Conservation (phyloP, 2,113 vertebrate genomes). For the Prinia subflava region DNA sequence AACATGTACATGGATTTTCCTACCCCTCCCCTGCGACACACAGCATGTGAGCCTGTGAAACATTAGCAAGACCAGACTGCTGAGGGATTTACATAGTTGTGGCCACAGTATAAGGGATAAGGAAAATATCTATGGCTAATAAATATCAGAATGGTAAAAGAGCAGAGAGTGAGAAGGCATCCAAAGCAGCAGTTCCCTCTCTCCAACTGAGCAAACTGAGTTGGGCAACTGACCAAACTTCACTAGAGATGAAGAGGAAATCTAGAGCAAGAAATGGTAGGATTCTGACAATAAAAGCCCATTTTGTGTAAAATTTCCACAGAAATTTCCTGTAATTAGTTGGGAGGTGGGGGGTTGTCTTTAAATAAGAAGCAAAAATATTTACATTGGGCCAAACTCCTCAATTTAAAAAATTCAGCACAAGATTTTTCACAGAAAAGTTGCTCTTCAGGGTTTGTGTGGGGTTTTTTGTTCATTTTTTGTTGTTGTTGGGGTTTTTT, state of each 20-base stretch:
- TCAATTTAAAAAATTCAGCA: not conserved
- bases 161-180: not conserved
- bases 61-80: not conserved
- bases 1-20: accelerated
- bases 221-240: not conserved
- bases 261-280: not conserved
- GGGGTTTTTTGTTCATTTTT: too few species aligned
- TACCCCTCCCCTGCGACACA: not conserved
- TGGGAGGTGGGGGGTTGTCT: accelerated
- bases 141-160: not conserved
- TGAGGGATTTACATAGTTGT: not conserved
- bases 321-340: not conserved
- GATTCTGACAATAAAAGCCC: not conserved
- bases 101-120: not conserved
- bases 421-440: not conserved
- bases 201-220: not conserved
- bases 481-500: too few species aligned
- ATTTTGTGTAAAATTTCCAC: not conserved
- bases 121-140: not conserved
- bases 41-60: not conserved
- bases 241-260: not conserved
- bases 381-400: not conserved
- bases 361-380: not conserved
- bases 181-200: not conserved
- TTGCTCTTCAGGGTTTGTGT: not conserved